Percentiles rank a stretch among this genome's conserved stretches.
Conservation (phyloP, 2,113 vertebrate species). For the Chaetura pelagica region DNA sequence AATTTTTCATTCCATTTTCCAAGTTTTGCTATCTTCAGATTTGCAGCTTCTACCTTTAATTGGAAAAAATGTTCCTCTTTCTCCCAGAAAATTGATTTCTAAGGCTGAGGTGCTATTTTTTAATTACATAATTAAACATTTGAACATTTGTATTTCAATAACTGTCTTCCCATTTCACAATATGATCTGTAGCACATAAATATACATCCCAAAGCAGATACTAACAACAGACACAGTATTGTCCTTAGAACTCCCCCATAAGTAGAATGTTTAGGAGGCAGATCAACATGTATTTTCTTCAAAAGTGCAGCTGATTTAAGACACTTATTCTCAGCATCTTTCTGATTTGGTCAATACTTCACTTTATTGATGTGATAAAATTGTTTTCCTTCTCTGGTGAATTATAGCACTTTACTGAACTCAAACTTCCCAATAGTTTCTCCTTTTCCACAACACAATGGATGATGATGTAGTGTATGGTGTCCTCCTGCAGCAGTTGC, state of each 20-base stretch:
- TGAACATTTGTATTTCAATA: neutral
- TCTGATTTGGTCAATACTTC: neutral
- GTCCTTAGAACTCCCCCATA: accelerated
- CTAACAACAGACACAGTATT: neutral
- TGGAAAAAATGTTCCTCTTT: neutral
- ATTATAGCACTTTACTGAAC: neutral
- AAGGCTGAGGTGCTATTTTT: neutral
- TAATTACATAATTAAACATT: neutral
- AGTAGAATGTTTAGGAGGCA: neutral
- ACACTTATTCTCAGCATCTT: neutral
- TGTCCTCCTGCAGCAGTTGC: neutral
- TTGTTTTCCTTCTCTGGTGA: neutral
- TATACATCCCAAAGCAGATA: neutral
- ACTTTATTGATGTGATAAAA: neutral
- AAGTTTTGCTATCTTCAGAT: neutral
- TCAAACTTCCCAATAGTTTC: neutral
- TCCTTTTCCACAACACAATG: neutral
- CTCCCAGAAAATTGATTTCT: neutral
- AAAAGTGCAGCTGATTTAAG: neutral
- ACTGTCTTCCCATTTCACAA: neutral
- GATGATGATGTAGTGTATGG: accelerated
- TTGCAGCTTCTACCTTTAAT: neutral
- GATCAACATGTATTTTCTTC: neutral
- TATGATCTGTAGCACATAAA: neutral
- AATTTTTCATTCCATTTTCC: neutral